Evolutionary conservation across 2,113 vertebrate genomes (phyloP), one percentile per base, ranked within the genome.

Genomic region (Carettochelys insculpta): DNA sequence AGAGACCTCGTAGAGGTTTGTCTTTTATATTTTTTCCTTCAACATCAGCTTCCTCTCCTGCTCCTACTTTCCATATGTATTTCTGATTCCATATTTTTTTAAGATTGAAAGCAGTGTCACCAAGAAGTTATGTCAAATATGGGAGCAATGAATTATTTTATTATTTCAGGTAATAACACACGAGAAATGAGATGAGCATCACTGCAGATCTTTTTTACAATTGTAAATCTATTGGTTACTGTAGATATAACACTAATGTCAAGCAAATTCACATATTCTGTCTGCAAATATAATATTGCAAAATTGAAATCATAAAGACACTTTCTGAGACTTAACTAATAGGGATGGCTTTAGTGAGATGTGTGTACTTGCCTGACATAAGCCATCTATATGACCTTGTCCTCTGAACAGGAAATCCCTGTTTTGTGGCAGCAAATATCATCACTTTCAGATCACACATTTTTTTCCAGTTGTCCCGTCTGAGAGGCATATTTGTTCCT

Each of bases 181-280:
- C 61, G 83, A 71, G 76, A 95, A 97, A 88, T 61, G 83, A 93
- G 84, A 93, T 58, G 75, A 93, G 84, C 89, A 89, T 85, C 68
- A 50, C 17, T 29, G 58, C 71, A 88, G 61, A 92, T 53, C 82
- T 68, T 87, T 93, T 87, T 95, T 87, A 80, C 78, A 94, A 76
- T 79, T 38, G 94, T 85, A 53, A 20, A 19, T 53, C 48, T 50
- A 50, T 50, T 50, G 48, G 48, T 50, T 50, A 50, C 48, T 50
- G 48, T 14, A 58, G 77, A 91, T 53, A 90, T 75, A 92, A 94
- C 92, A 93, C 13, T 53, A 79, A 88, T 53, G 80, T 77, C 65
- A 80, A 17, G 43, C 93, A 93, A 93, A 88, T 87, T 95, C 90
- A 95, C 65, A 80, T 80, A 80, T 20, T 88, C 85, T 83, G n/a